Evolutionary conservation across 2,113 vertebrate species (phyloP).

Genomic region (Xenus cinereus): DNA sequence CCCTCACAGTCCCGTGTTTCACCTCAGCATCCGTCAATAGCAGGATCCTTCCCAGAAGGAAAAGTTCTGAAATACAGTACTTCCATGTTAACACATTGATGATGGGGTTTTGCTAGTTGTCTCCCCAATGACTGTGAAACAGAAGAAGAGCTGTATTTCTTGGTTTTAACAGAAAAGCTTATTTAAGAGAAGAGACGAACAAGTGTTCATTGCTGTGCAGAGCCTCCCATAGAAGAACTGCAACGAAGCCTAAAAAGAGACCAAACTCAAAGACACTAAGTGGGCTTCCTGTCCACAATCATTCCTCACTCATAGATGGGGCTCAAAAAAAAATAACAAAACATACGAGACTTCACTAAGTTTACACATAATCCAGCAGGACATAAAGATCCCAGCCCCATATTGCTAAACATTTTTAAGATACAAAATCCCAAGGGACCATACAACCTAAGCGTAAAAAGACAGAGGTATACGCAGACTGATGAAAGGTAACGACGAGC

Average conservation of each 20-base stretch:
- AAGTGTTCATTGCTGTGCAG: not conserved
- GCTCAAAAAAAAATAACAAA: not conserved
- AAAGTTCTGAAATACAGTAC: not conserved
- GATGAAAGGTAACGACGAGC: not conserved
- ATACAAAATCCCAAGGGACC: not conserved
- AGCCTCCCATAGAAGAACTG: not conserved
- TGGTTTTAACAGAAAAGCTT: not conserved
- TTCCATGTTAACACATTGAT: not conserved
- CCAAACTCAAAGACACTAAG: not conserved
- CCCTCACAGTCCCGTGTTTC: not conserved
- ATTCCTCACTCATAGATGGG: not conserved
- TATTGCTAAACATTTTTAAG: rapidly evolving
- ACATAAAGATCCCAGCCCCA: not conserved
- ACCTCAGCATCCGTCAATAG: not conserved
- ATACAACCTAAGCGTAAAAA: not conserved
- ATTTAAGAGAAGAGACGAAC: not conserved
- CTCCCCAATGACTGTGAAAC: not conserved
- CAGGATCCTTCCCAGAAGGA: not conserved
- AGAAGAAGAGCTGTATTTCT: not conserved
- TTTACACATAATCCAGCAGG: not conserved
- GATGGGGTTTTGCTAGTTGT: rapidly evolving
- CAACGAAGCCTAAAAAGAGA: not conserved
- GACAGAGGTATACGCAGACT: not conserved
- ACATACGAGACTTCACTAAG: not conserved
- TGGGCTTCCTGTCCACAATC: not conserved